Base-by-base conservation (phyloP, 2,797 vertebrate species). In the Periparus ater region DNA sequence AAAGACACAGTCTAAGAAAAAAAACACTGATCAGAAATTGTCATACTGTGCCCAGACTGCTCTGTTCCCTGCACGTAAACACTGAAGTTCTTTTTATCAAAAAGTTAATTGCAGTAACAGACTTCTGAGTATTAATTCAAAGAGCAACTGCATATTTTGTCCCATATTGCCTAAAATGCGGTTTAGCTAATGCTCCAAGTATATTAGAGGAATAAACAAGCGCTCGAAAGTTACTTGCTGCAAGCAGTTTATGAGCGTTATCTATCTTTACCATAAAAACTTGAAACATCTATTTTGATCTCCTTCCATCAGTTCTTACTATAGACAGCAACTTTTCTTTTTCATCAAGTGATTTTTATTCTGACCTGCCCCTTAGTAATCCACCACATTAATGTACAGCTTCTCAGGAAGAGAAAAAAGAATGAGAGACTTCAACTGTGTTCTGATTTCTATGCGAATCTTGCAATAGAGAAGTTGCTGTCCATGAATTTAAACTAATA, bases 81-180 rank as follows among this genome's bases (percentile, higher is more conserved):
- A 93, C 13, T 36, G 26, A 70, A 58, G n/a, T 65, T 71, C 10
- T 53, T 62, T 13, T 54, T 7, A 81, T 36, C 13, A 7, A 22
- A 9, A 74, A 75, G 42, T 84, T 90, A 90, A 94, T 18, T 93
- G 70, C 45, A 84, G 47, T 0, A 0, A 89, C 80, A 86, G 61
- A 78, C 80, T 93, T 90, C 10, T 12, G 53, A 81, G 66, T 88
- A 88, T 60, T 79, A 90, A 94, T 68, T 86, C 36, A 74, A 86
- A 91, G 38, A 78, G 42, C 42, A 88, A 72, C 16, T 51, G 55
- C 58, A 88, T 25, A 38, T 53, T 65, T 72, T 89, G 32, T 74
- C 62, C 70, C 68, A 61, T 84, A 83, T 65, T 91, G 51, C 47
- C 58, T 61, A 75, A 89, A 89, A 94, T 58, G 51, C 67, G 65